These are phyloP conservation scores for Vombatus ursinus DNA, from an alignment of 2,113 vertebrate genomes.

Conservation along the genomic window DNA sequence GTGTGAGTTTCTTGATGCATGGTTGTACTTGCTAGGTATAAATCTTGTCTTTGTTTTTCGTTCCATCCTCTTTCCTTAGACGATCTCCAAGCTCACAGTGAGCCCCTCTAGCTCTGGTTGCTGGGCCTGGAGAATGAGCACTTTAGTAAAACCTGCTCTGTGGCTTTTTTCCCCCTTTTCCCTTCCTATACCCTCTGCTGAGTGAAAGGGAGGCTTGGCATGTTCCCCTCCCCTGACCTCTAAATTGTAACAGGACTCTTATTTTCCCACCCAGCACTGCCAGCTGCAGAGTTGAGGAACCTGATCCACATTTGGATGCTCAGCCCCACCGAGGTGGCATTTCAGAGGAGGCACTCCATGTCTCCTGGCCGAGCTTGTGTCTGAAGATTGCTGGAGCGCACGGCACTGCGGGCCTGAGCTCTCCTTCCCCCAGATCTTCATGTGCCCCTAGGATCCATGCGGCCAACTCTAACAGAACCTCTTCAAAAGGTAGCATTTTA, in stretches of 20 bases:
- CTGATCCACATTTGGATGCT: constrained; percentile 67
- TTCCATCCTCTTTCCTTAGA: neutral
- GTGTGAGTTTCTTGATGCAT: neutral
- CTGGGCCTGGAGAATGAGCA: neutral
- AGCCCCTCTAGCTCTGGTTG: neutral
- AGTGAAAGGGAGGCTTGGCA: constrained; percentile 31
- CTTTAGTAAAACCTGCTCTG: neutral
- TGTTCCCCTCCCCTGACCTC: constrained; percentile 63
- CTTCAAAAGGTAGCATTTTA: neutral
- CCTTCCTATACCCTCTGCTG: neutral
- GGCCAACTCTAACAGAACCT: neutral
- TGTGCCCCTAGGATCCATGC: neutral
- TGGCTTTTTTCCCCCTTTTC: neutral
- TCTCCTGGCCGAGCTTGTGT: constrained; percentile 37
- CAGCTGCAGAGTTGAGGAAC: constrained; percentile 70
- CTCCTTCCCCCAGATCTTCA: constrained; percentile 1
- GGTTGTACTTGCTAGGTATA: neutral
- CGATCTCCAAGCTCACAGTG: neutral
- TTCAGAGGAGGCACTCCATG: constrained; percentile 61
- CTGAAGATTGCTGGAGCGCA: constrained; percentile 40
- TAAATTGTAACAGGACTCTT: constrained; percentile 75
- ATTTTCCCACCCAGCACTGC: constrained; percentile 72
- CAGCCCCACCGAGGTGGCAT: constrained; percentile 59
- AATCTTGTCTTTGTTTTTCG: neutral
- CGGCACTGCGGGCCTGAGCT: constrained; percentile 33